These are phyloP conservation scores for Orchesella flavescens DNA, from an alignment of 2,888 invertebrate genomes.

Conservation along the genomic window DNA sequence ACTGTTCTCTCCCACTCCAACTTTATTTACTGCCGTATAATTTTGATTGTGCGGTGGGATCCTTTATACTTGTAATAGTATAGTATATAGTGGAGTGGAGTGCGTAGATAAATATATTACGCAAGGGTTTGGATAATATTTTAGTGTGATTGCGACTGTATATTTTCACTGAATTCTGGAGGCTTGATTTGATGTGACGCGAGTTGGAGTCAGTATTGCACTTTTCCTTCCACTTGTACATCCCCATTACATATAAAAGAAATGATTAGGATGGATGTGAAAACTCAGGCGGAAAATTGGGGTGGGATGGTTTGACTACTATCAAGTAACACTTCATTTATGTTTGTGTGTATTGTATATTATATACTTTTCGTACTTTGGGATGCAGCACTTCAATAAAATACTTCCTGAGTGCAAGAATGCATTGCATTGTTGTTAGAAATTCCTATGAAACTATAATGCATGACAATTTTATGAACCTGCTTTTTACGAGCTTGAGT, in stretches of 20 bases:
- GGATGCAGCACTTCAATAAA: no score
- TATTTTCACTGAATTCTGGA: constrained; percentile 48
- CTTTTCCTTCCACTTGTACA: constrained; percentile 12
- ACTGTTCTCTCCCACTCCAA: constrained; percentile 37
- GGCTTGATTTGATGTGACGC: constrained; percentile 52
- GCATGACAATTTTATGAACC: neutral
- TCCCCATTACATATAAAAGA: constrained; percentile 41
- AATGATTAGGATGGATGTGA: constrained; percentile 55
- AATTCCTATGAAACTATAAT: neutral
- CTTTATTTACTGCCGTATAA: constrained; percentile 59
- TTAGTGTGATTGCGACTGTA: constrained; percentile 29
- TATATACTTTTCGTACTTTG: no score
- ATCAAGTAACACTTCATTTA: constrained; percentile 55
- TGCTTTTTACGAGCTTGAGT: no score
- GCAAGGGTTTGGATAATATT: constrained; percentile 14
- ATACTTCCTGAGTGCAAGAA: no score
- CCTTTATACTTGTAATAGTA: neutral
- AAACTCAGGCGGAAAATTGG: constrained; percentile 59
- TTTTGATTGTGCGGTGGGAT: constrained; percentile 53
- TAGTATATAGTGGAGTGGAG: neutral
- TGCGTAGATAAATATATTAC: constrained; percentile 8
- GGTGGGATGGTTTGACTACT: constrained; percentile 43
- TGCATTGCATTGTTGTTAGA: neutral
- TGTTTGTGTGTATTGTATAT: neutral
- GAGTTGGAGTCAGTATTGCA: constrained; percentile 5